Percentiles rank a stretch among this genome's conserved stretches.
These are phyloP conservation scores for Scrobipalpa atriplicella DNA, from an alignment of 2,888 invertebrate genomes.

Conservation along the genomic window DNA sequence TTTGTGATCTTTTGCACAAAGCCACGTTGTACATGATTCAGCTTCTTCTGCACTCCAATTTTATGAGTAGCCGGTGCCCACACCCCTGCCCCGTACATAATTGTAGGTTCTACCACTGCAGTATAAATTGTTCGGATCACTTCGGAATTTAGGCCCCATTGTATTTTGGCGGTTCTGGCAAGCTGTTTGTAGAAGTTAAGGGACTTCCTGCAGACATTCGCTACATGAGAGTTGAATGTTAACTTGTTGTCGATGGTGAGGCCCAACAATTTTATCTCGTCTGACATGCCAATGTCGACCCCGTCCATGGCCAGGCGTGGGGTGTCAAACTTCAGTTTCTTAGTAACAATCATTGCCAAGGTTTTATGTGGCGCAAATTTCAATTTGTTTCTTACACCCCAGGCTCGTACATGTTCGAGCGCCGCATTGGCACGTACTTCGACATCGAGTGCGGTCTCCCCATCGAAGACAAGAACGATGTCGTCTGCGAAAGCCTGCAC, in stretches of 20 bases:
- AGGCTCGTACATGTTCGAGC: not conserved
- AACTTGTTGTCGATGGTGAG: not conserved
- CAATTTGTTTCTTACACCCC: not conserved
- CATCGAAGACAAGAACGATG: not conserved
- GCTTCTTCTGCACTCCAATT: not conserved
- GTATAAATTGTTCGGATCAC: not conserved
- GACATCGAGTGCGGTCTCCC: not conserved
- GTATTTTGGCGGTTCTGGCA: not conserved
- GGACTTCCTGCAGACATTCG: not conserved
- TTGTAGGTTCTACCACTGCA: not conserved
- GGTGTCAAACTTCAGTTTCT: not conserved
- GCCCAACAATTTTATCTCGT: not conserved
- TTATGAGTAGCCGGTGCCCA: not conserved
- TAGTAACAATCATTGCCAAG: not conserved
- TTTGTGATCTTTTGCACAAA: not conserved
- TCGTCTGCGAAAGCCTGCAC: not conserved
- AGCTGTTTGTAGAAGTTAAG: not conserved
- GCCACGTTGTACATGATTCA: not conserved
- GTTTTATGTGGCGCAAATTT: constrained; percentile 4
- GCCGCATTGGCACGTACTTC: not conserved
- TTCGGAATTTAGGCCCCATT: not conserved
- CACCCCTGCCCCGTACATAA: not conserved
- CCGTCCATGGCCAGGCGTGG: constrained; percentile 2
- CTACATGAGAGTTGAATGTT: not conserved
- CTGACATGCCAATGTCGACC: not conserved